Evolutionary conservation across 2,113 vertebrate species (phyloP).

Genomic region (Poecile atricapillus): DNA sequence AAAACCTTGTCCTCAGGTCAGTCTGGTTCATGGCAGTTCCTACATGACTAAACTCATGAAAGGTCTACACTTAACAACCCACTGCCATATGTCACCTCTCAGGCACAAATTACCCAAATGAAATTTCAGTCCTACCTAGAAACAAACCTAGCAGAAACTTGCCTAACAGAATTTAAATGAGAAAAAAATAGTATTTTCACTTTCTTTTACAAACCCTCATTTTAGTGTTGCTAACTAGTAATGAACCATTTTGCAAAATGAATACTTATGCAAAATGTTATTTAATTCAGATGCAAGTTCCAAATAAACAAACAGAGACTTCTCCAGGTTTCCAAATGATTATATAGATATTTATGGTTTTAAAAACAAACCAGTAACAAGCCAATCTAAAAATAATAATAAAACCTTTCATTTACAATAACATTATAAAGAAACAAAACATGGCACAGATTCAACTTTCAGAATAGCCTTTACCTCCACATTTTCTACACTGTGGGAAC

Average conservation of each 20-base stretch:
- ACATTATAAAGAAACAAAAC: not conserved
- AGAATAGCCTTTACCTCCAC: not conserved
- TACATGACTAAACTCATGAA: not conserved
- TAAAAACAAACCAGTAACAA: not conserved
- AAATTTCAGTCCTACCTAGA: not conserved
- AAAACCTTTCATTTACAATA: not conserved
- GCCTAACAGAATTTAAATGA: not conserved
- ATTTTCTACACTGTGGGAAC: not conserved
- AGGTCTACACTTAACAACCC: not conserved
- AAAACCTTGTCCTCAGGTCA: not conserved
- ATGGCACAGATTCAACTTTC: not conserved
- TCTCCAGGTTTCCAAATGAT: not conserved
- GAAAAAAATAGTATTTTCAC: not conserved
- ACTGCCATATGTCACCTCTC: not conserved
- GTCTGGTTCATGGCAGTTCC: not conserved
- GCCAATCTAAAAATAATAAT: not conserved
- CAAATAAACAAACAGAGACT: not conserved
- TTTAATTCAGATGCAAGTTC: not conserved
- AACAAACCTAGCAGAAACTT: not conserved
- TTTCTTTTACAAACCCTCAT: not conserved
- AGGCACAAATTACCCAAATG: not conserved
- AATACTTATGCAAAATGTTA: not conserved
- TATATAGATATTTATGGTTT: not conserved
- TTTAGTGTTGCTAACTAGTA: not conserved
- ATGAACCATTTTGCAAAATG: not conserved